Base-by-base conservation (phyloP, 2,113 vertebrate species). In the Hippolais icterina region DNA sequence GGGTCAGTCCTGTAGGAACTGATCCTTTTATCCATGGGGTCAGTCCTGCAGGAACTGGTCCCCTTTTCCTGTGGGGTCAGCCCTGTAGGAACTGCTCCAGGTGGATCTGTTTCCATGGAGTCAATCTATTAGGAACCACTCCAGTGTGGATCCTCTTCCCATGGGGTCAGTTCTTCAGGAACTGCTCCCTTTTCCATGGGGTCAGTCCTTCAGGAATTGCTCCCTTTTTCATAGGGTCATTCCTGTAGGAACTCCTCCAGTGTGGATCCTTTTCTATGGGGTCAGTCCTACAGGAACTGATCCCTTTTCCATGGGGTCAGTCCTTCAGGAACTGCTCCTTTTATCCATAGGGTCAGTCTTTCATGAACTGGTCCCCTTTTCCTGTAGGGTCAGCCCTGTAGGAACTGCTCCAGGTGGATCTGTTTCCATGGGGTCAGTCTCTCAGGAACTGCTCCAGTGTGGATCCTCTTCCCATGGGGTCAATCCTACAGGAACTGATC, bases 271-370 rank as follows among this genome's bases (percentile, higher is more conserved):
- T 33, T 3, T 37, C 28, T 15, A 42, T 13, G 6, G 15, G 21
- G 11, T 41, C 21, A 41, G 0, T 31, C 6, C 68, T 11, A 0
- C 2, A 54, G 22, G 37, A 54, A 15, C 0, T 25, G 37, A 1
- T 53, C 39, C 35, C 14, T 4, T 5, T 9, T 42, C 10, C 29
- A 65, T 23, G 21, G 41, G 63, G 5, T n/a, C 22, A 17, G 1
- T n/a, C 11, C 63, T 25, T 1, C 9, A 49, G 24, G 17, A 35
- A 20, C 5, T 35, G 23, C 3, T 35, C 63, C 31, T 12, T 49
- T 49, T 25, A 21, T 49, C 23, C 47, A 49, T 13, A 22, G 47
- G 47, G 14, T 12, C 41, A 42, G 11, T 42, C 16, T 15, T 9
- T 6, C 14, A 42, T 4, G 42, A 16, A n/a, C n/a, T n/a, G n/a